These are phyloP conservation scores for Enteromius thamalakanensis DNA, from an alignment of 2,797 vertebrate genomes.

Conservation along the genomic window DNA sequence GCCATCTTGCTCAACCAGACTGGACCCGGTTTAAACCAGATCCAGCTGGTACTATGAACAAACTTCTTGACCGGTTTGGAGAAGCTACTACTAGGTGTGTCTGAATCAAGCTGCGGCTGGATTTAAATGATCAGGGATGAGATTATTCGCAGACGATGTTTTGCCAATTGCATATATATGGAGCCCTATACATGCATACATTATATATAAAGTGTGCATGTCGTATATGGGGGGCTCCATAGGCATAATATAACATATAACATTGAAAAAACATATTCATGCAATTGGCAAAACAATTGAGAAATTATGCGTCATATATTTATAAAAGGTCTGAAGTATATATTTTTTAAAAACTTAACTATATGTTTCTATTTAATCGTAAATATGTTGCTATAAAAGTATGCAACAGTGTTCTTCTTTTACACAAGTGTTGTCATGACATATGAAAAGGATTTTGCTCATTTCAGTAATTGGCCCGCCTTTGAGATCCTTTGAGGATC, in stretches of 20 bases:
- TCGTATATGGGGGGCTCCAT: background rate
- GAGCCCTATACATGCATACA: no score
- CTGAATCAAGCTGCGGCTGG: background rate
- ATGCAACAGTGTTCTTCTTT: background rate
- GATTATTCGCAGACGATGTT: background rate
- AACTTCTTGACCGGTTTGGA: background rate
- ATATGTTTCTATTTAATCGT: no score
- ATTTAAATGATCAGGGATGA: background rate
- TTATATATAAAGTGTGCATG: no score
- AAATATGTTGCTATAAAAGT: background rate
- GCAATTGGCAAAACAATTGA: no score
- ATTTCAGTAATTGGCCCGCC: background rate
- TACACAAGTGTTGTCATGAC: background rate
- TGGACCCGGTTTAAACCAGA: slow-evolving; percentile 6
- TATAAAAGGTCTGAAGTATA: no score
- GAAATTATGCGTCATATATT: no score
- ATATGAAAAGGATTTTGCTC: background rate
- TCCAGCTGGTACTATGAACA: background rate
- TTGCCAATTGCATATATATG: no score
- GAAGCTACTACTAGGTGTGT: background rate
- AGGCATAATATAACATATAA: background rate
- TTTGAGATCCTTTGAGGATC: background rate
- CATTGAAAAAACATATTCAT: no score
- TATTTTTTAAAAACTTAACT: no score
- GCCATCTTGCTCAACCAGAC: no score